Conservation (phyloP, 1,140 invertebrate genomes). For the Venturia canescens region DNA sequence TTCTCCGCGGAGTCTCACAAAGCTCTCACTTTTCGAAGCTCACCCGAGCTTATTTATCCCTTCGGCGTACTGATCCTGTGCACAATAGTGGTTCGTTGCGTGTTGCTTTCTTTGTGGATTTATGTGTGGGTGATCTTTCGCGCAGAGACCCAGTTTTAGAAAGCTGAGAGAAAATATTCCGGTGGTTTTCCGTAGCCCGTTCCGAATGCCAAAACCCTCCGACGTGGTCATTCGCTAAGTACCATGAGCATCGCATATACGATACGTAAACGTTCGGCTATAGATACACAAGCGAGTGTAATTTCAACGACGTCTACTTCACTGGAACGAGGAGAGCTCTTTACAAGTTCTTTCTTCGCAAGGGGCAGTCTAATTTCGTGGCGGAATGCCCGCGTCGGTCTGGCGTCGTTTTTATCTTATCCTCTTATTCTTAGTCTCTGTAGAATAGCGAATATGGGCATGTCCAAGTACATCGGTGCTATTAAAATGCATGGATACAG, state of each 20-base stretch:
- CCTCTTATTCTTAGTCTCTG: background rate
- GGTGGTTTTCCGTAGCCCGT: background rate
- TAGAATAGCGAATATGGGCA: no score
- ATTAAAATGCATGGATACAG: no score
- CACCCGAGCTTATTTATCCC: slow-evolving; percentile 19
- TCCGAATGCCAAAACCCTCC: slow-evolving; percentile 8
- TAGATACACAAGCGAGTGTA: background rate
- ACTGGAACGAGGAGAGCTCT: slow-evolving; percentile 7
- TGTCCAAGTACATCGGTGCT: no score
- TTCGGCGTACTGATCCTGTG: background rate
- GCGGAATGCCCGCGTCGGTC: slow-evolving; percentile 29
- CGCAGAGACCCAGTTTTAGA: slow-evolving; percentile 14
- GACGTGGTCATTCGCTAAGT: slow-evolving; percentile 22
- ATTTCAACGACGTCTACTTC: background rate
- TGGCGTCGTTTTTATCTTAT: slow-evolving; percentile 22
- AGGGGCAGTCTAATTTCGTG: slow-evolving; percentile 26
- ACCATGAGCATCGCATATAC: background rate
- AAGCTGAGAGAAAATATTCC: slow-evolving; percentile 12
- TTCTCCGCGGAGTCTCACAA: slow-evolving; percentile 18
- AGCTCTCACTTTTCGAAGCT: slow-evolving; percentile 32
- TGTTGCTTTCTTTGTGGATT: background rate
- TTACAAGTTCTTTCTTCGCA: background rate
- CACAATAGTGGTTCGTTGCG: background rate
- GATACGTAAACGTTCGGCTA: background rate
- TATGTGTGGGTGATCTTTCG: background rate